A percentile compares a stretch with the other conserved stretches of the same genome.
phyloP scores from a whole-genome alignment of 2,888 invertebrate species.

The Idaea dimidiata region DNA sequence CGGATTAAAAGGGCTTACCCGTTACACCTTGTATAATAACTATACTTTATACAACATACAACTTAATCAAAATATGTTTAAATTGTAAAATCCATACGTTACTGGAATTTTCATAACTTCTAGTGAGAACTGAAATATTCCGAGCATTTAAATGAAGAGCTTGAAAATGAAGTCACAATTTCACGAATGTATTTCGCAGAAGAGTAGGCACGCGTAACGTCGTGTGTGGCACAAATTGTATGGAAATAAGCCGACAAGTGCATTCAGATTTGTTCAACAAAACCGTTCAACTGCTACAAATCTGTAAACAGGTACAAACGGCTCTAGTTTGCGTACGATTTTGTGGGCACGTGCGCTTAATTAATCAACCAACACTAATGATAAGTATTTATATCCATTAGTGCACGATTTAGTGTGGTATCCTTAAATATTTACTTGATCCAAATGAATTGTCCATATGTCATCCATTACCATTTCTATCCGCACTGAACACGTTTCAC shows the following conservation, averaged over 20 bases:
- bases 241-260: conserved; percentile 58
- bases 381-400: not conserved
- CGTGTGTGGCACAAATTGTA: conserved; percentile 73
- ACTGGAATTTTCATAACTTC: not conserved
- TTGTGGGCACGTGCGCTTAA: conserved; percentile 10
- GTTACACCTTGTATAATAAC: too few species aligned
- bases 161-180: conserved; percentile 29
- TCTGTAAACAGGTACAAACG: conserved; percentile 11
- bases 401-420: conserved; percentile 7
- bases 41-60: not conserved
- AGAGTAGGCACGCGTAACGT: conserved; percentile 45
- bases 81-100: not conserved
- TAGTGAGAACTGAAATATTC: conserved; percentile 17
- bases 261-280: conserved; percentile 47
- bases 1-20: too few species aligned
- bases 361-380: conserved; percentile 5
- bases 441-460: not conserved
- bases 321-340: not conserved
- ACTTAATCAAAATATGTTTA: not conserved
- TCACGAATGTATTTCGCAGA: conserved; percentile 43
- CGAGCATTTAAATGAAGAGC: conserved; percentile 29
- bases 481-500: not conserved
- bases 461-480: not conserved
- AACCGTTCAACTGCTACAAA: conserved; percentile 31
- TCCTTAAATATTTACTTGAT: conserved; percentile 5